These are phyloP conservation scores for Pheosia gnoma DNA, from an alignment of 2,888 invertebrate species.

Conservation along the genomic window DNA sequence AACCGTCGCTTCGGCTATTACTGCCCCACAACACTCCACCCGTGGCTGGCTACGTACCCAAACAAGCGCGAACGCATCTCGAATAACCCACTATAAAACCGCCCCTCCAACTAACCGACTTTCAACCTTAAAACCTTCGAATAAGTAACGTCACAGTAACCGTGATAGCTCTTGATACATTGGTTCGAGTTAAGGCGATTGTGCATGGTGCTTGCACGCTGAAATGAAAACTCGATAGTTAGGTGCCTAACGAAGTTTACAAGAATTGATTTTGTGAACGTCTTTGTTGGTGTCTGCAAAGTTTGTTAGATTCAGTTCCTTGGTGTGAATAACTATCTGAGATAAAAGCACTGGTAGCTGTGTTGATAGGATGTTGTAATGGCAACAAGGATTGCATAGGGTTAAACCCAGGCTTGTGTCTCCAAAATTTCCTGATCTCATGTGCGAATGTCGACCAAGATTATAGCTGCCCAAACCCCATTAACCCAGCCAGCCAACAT, in stretches of 20 bases:
- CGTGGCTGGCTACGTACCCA: conserved; percentile 33
- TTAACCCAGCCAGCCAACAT: too few species aligned
- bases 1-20: conserved; percentile 52
- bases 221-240: conserved; percentile 64
- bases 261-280: conserved; percentile 44
- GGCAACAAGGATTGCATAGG: too few species aligned
- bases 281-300: conserved; percentile 32
- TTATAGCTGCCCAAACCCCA: too few species aligned
- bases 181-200: conserved; percentile 52
- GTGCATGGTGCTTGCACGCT: conserved; percentile 59
- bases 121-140: background rate
- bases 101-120: conserved; percentile 1
- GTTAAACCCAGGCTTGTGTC: too few species aligned
- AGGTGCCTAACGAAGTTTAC: conserved; percentile 45
- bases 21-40: conserved; percentile 37
- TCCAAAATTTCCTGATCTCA: too few species aligned
- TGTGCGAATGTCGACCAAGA: too few species aligned
- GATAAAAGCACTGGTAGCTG: too few species aligned
- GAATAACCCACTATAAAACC: conserved; percentile 23
- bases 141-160: conserved; percentile 15
- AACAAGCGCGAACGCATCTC: conserved; percentile 38
- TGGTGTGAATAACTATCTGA: conserved; percentile 11
- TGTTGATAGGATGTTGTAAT: too few species aligned
- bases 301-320: conserved; percentile 23
- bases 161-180: conserved; percentile 17